phyloP scores from a whole-genome alignment of 2,888 invertebrate genomes.

The Podotricha telesiphe region DNA sequence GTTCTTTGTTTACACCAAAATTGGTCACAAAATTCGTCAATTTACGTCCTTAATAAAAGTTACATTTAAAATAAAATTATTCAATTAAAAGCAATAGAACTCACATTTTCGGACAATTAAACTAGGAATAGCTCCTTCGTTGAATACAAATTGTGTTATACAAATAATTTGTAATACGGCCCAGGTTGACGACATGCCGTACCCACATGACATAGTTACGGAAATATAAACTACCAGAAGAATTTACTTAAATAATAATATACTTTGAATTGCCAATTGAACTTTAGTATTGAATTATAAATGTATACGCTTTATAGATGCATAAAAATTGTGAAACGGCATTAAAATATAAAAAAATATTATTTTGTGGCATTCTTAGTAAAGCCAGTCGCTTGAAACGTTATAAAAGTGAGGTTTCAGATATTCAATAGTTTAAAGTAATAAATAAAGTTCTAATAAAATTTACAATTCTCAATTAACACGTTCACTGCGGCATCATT shows the following conservation, averaged over 20 bases:
- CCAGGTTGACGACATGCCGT: neutral
- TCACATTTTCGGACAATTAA: conserved; percentile 57
- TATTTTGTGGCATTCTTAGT: neutral
- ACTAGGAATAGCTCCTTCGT: conserved; percentile 57
- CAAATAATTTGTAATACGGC: conserved; percentile 44
- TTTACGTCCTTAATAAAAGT: no score
- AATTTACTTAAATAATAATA: neutral
- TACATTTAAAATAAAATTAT: no score
- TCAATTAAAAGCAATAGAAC: neutral
- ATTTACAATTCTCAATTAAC: no score
- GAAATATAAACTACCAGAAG: neutral
- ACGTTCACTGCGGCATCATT: no score
- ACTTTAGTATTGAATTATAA: conserved; percentile 16
- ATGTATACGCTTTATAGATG: conserved; percentile 10
- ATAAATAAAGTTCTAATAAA: neutral
- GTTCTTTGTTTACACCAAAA: no score
- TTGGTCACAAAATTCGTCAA: no score
- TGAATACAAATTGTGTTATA: conserved; percentile 49
- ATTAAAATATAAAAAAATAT: conserved; percentile 4
- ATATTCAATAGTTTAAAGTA: neutral
- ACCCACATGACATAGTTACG: neutral
- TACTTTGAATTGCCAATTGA: conserved; percentile 15
- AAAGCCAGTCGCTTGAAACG: neutral
- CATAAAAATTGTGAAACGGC: conserved; percentile 16
- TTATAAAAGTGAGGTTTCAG: neutral